Evolutionary conservation across 2,888 invertebrate species (phyloP), one percentile per base, ranked within the genome.

Genomic region (Papilio elwesi): DNA sequence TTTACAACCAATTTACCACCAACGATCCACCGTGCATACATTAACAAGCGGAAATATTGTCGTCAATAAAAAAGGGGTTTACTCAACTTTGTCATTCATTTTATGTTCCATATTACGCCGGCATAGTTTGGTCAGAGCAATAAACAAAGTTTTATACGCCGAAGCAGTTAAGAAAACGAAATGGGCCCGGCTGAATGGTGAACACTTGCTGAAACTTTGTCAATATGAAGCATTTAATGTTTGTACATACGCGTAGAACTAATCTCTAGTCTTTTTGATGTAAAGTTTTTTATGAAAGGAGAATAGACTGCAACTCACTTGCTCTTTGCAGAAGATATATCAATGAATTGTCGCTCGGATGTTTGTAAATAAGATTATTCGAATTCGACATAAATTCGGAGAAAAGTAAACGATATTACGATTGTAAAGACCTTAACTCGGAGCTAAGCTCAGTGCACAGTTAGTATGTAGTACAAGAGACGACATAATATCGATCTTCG

Each of bases 101-200:
- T 67, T 67, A 67, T 67, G 16, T 66, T 15, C 67, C 67, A 43
- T 47, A 49, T 38, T 59, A 59, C 57, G 38, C 38, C 67, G 47
- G 55, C 67, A n/a, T 26, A 49, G 3, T 68, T 59, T 57, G 59
- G 49, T 59, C n/a, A 11, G 26, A 6, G 67, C 59, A 36, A 62
- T 68, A 68, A 68, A 68, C 10, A 49, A 59, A 62, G 49, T 62
- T 62, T 49, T 49, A 43, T 12, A 57, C 38, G 38, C 3, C 36
- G 13, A n/a, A 62, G 59, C 59, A 38, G 59, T 68, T 59, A 59
- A 49, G 49, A 59, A 63, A 63, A 55, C 62, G 55, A 55, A 70
- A 70, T 64, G 70, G 63, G 16, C 9, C 62, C 47, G 16, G n/a
- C 63, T 55, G 48, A 64, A 51, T 68, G 62, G 68, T 62, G 36